Evolutionary conservation across 1,140 invertebrate species (phyloP), one percentile per base, ranked within the genome.

Genomic region (Copidosoma floridanum): DNA sequence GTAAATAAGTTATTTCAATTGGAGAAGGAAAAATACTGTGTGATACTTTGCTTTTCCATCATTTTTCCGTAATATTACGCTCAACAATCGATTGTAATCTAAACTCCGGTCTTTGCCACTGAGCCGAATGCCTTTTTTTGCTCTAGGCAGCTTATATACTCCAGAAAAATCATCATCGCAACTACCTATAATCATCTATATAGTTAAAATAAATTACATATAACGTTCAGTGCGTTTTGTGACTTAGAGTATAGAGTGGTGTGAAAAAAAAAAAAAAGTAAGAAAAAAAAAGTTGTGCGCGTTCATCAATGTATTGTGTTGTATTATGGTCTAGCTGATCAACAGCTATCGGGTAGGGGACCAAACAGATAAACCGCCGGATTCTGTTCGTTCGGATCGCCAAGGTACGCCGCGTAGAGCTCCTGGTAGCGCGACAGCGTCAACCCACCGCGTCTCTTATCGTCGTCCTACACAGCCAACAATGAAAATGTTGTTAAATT

Each of bases 401-500:
- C 88, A 40, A 93, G 82, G 79, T 90, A 93, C 75, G 89, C 85
- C 0, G 89, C 89, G 68, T 92, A 93, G 0, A 92, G 80, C 74
- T 92, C 90, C 76, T 92, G 89, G 70, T 92, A 93, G 69, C 90
- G 83, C 0, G 86, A 83, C 40, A 92, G 71, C 5, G 85, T 89
- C 12, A 93, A 76, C 21, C 91, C 91, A 27, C 90, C 90, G 66
- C 84, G 85, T 81, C 85, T 86, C 71, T 87, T 82, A 75, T 93
- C 91, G 51, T 91, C 89, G 64, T 92, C 90, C 90, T 92, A 71
- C 18, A 46, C 29, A 35, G 27, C n/a, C n/a, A n/a, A n/a, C n/a
- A n/a, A n/a, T n/a, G n/a, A n/a, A n/a, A n/a, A n/a, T n/a, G 20
- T 10, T 23, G 35, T 35, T n/a, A n/a, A n/a, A n/a, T n/a, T n/a